Conservation (phyloP, 2,113 vertebrate species). For the Crocuta crocuta region DNA sequence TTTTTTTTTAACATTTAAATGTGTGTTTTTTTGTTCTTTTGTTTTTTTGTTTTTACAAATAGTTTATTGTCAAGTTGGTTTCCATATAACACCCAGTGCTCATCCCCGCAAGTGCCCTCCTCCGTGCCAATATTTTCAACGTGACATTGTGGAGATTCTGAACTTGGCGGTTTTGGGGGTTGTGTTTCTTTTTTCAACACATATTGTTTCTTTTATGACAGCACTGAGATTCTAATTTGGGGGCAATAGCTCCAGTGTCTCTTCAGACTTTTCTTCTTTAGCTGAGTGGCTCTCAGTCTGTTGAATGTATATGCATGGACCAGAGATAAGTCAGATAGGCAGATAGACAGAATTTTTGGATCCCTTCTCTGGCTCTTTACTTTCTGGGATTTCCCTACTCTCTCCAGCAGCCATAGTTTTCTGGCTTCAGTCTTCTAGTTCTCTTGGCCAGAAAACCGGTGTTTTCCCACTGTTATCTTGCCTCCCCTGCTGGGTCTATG, state of each 20-base stretch:
- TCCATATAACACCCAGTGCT: no score
- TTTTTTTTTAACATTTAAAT: no score
- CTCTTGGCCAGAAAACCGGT: not conserved
- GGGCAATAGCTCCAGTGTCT: not conserved
- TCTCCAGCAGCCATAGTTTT: not conserved
- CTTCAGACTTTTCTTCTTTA: not conserved
- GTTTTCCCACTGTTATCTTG: not conserved
- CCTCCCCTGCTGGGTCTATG: not conserved
- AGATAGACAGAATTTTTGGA: not conserved
- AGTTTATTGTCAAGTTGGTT: no score
- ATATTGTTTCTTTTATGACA: not conserved
- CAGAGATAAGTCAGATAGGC: not conserved
- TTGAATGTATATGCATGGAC: not conserved
- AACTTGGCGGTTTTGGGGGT: not conserved
- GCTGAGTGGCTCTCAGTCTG: not conserved
- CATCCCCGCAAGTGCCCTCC: no score
- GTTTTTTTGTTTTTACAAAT: no score
- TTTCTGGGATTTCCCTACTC: not conserved
- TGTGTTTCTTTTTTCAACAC: not conserved
- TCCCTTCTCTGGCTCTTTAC: not conserved
- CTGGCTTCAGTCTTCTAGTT: not conserved
- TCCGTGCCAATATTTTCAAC: not conserved
- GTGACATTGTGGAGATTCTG: not conserved
- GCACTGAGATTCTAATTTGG: not conserved
- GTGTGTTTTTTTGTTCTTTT: no score